Evolutionary conservation across 2,888 invertebrate genomes (phyloP), one percentile per base, ranked within the genome.

Genomic region (Leucozona laternaria): DNA sequence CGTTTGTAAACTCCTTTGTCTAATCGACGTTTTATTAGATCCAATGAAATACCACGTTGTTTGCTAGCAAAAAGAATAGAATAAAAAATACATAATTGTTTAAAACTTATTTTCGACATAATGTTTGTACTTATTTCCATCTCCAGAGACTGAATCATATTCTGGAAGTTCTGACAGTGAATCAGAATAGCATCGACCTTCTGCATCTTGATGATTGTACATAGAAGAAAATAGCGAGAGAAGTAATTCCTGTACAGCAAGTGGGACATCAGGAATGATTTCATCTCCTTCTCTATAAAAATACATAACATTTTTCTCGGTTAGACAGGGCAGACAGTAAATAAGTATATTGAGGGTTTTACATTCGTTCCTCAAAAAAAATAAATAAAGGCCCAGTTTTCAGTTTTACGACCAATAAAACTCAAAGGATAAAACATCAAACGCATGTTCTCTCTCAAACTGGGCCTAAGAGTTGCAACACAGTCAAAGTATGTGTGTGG

Each of bases 191-290:
- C 98, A 99, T 79, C 99, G 95, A 58, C 99, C 99, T 92, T 99
- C 98, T 89, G 97, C 97, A 91, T 99, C 99, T 93, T 98, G 98
- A 92, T 98, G 98, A 91, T 98, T 99, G 92, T 98, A 98, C 4
- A 98, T 96, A 0, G 96, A 96, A 15, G 98, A 98, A 91, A 99
- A 99, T 48, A 99, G 94, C 50, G 96, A 97, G 10, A 97, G 95
- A 53, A 99, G 94, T 76, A 99, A 93, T 90, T 99, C 98, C 91
- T 98, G 98, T 0, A 99, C 96, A 0, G 97, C 97, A 0, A 96
- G 96, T 7, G 95, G 94, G 0, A 99, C 98, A 91, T 98, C 98
- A 0, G 98, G 98, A 0, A 98, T 95, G 0, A 96, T 95, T 90
- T 97, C 97, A 64, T 97, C 97, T 80, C 96, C 96, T 89, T 96